These are phyloP conservation scores for Nasonia vitripennis DNA, from an alignment of 1,140 invertebrate genomes.

Conservation along the genomic window DNA sequence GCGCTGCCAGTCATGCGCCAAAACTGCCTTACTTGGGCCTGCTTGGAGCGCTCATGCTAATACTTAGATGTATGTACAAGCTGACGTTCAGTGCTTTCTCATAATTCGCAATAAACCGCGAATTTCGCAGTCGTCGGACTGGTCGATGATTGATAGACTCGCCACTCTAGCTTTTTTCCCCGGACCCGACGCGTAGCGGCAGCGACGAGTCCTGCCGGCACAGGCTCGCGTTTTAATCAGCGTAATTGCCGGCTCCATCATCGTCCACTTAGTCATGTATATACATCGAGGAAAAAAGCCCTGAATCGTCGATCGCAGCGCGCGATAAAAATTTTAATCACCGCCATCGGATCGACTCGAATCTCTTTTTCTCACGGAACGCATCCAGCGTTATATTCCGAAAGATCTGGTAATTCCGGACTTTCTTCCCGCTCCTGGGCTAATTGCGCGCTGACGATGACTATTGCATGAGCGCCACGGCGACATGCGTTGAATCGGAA, in stretches of 20 bases:
- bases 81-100: too few species aligned
- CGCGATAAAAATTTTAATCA: conserved; percentile 29
- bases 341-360: background rate
- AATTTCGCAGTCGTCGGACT: too few species aligned
- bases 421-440: background rate
- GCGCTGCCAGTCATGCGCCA: too few species aligned
- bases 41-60: too few species aligned
- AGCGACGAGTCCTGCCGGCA: background rate
- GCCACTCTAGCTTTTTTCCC: background rate
- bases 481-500: conserved; percentile 17
- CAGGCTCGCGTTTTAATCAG: background rate
- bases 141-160: too few species aligned
- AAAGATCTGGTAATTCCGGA: conserved; percentile 37
- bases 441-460: conserved; percentile 40
- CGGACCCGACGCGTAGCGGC: background rate
- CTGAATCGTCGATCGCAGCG: background rate
- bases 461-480: conserved; percentile 25
- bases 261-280: too few species aligned
- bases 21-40: too few species aligned
- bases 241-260: background rate
- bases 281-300: too few species aligned
- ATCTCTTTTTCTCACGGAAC: conserved; percentile 38
- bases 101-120: too few species aligned
- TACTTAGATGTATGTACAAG: too few species aligned
- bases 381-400: background rate